These are phyloP conservation scores for Lithobates pipiens DNA, from an alignment of 2,797 vertebrate genomes.

Conservation along the genomic window DNA sequence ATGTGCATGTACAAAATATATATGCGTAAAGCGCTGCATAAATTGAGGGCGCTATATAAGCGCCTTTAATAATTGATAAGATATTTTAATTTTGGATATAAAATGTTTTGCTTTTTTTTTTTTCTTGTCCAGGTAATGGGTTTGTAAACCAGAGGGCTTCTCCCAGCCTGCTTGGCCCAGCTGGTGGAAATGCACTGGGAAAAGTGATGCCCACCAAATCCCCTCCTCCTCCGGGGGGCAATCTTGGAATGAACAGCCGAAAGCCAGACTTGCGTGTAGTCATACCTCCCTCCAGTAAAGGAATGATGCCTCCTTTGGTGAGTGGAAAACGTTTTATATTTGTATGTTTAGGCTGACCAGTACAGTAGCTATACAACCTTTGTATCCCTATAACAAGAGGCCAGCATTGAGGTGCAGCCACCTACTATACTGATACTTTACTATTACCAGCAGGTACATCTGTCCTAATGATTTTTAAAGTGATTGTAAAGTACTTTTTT, in stretches of 20 bases:
- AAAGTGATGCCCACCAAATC: constrained; percentile 98
- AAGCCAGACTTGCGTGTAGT: constrained; percentile 97
- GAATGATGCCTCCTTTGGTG: constrained; percentile 98
- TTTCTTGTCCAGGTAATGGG: constrained; percentile 85
- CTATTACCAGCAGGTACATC: no score
- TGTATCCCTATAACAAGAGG: no score
- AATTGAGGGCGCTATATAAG: no score
- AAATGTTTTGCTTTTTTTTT: neutral
- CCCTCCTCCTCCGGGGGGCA: constrained; percentile 92
- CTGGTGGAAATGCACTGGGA: constrained; percentile 90
- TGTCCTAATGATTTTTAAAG: no score
- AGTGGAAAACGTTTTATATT: constrained; percentile 69
- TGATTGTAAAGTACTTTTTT: no score
- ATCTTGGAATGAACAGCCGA: constrained; percentile 89
- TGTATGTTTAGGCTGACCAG: no score
- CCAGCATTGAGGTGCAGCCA: no score
- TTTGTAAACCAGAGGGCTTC: constrained; percentile 96
- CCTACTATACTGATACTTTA: no score
- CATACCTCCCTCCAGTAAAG: constrained; percentile 96
- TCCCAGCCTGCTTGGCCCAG: constrained; percentile 87
- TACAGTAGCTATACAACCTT: no score
- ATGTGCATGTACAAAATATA: no score
- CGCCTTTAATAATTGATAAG: no score
- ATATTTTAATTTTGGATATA: neutral
- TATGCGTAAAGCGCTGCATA: no score